Base-by-base conservation (phyloP, 2,797 vertebrate species). In the Calcarius lapponicus region DNA sequence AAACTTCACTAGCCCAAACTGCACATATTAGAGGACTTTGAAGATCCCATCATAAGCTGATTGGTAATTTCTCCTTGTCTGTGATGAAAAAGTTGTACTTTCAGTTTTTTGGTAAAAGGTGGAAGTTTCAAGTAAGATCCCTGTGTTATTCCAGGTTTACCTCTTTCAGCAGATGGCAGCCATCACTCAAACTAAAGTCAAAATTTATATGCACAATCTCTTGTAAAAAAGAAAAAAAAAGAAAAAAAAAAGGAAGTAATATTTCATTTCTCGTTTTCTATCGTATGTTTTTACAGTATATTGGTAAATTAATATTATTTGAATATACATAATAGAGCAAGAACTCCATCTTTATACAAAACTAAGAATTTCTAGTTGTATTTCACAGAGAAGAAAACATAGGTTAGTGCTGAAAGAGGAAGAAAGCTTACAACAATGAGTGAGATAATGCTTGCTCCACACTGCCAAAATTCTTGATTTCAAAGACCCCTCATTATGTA, bases 401-500 rank as follows among this genome's bases (percentile, higher is more conserved):
- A 42, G 5, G 1, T 32, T 58, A 56, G 10, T 34, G 11, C 6
- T 66, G 29, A 71, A 78, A 61, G 38, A 47, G 42, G 2, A 6
- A 69, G 11, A 43, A 73, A 43, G 2, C 7, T 78, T 40, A 38
- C 38, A 89, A 2, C 10, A 67, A 12, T 12, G 4, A 1, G 3
- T 66, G 21, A 25, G 3, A 3, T 34, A 13, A 78, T 16, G 2
- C 7, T 62, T 76, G 28, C 28, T 66, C 7, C 13, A 51, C 0
- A 1, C 4, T 56, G 5, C 8, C 36, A 42, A 54, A 48, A 70
- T 10, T 67, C 18, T 64, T 64, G 21, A 42, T 57, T 84, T 88
- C 0, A 0, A 80, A 73, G 57, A 50, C 6, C 1, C 3, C 1
- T 92, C 2, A 2, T 4, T 6, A 24, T 45, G 4, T n/a, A 66